These are phyloP conservation scores for Hystrix cristata DNA, from an alignment of 2,113 vertebrate species.

Conservation along the genomic window DNA sequence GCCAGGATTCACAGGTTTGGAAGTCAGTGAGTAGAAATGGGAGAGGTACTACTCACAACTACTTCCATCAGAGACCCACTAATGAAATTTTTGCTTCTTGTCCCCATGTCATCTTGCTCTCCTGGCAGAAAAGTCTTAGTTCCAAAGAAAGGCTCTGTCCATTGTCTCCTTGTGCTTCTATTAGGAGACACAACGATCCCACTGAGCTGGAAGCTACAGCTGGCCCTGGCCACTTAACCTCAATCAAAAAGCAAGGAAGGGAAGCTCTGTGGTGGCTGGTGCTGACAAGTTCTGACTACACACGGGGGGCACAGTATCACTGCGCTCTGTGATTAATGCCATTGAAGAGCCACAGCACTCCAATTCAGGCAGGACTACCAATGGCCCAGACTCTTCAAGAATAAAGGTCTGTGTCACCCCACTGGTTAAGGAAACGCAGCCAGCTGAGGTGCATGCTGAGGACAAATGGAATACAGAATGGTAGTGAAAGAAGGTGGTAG, in stretches of 20 bases:
- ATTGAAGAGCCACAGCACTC: background rate
- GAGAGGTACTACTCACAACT: background rate
- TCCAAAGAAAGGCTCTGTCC: background rate
- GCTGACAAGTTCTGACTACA: background rate
- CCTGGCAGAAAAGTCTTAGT: background rate
- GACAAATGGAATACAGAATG: background rate
- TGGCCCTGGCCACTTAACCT: background rate
- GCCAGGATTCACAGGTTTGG: background rate
- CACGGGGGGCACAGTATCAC: background rate
- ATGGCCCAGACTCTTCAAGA: background rate
- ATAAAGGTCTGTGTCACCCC: background rate
- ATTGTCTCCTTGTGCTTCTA: background rate
- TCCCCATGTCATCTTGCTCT: background rate
- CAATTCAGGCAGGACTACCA: background rate
- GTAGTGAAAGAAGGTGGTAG: background rate
- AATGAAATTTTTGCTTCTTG: background rate
- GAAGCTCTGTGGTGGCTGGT: background rate
- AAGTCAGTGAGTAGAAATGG: background rate
- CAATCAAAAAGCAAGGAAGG: background rate
- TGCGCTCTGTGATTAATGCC: background rate
- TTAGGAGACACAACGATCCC: background rate
- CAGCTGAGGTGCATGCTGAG: background rate
- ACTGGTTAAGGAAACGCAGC: background rate
- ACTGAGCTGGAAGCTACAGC: background rate
- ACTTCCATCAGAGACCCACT: too few species aligned